A percentile compares a stretch with the other conserved stretches of the same genome.
These are phyloP conservation scores for Callosobruchus maculatus DNA, from an alignment of 2,888 invertebrate genomes.

Conservation along the genomic window DNA sequence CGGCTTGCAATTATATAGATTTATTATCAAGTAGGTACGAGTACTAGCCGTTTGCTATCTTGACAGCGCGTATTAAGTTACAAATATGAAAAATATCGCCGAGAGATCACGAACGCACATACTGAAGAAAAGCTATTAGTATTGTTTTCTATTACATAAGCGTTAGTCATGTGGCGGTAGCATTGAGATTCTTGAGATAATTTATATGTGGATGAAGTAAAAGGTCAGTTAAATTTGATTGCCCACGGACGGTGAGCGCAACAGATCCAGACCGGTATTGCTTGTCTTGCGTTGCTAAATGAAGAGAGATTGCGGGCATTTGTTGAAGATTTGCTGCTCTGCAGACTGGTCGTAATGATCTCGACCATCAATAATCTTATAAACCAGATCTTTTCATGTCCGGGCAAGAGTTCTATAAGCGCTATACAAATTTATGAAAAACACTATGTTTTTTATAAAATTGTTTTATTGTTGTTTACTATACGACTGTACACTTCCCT, in stretches of 20 bases:
- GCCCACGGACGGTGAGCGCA: neutral
- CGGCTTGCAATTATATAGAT: neutral
- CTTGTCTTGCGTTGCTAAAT: neutral
- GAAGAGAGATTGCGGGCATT: neutral
- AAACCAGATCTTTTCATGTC: too few relatives aligned
- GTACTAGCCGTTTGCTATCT: neutral
- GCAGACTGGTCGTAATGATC: neutral
- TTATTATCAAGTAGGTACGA: neutral
- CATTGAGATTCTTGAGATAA: neutral
- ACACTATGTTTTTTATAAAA: too few relatives aligned
- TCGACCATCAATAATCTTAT: too few relatives aligned
- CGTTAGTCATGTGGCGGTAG: neutral
- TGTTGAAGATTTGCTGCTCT: neutral
- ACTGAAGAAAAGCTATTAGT: neutral
- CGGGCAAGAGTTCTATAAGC: too few relatives aligned
- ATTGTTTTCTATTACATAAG: neutral
- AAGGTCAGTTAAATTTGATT: neutral
- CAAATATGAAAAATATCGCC: neutral
- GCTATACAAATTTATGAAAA: too few relatives aligned
- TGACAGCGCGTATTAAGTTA: neutral
- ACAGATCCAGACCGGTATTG: neutral
- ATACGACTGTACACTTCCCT: too few relatives aligned
- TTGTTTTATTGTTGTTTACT: too few relatives aligned
- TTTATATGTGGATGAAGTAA: neutral
- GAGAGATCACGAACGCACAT: neutral